Evolutionary conservation across 2,888 invertebrate genomes (phyloP).

Genomic region (Volucella zonaria): DNA sequence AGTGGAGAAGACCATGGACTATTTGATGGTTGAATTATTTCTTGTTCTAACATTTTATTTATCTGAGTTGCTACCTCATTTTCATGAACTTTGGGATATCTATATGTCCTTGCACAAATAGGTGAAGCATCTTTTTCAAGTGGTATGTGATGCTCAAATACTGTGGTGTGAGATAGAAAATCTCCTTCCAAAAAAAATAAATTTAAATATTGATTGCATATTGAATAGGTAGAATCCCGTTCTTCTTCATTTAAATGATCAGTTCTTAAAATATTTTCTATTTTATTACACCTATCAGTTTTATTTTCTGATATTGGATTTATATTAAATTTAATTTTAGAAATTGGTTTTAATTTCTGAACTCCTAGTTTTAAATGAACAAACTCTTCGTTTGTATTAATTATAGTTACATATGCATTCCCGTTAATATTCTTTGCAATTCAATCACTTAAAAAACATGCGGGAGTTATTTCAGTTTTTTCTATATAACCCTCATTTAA

Average conservation of each 20-base stretch:
- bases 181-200: conserved; percentile 26
- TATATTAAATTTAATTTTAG: conserved; percentile 3
- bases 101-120: conserved; percentile 3
- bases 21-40: conserved; percentile 6
- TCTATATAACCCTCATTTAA: too few species aligned
- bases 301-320: conserved; percentile 4
- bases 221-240: conserved; percentile 7
- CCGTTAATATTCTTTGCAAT: conserved; percentile 16
- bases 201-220: conserved; percentile 29
- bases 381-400: conserved; percentile 37
- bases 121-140: conserved; percentile 25
- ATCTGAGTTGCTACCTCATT: not conserved
- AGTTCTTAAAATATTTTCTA: conserved; percentile 20
- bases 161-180: conserved; percentile 1
- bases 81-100: conserved; percentile 20
- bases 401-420: conserved; percentile 16
- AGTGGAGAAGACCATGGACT: conserved; percentile 23
- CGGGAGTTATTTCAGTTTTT: too few species aligned
- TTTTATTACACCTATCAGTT: conserved; percentile 11
- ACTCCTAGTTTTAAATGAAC: conserved; percentile 28
- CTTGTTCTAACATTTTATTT: conserved; percentile 6
- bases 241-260: conserved; percentile 38
- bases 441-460: conserved; percentile 3
- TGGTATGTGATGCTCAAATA: conserved; percentile 31
- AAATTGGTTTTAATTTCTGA: conserved; percentile 24